phyloP scores from a whole-genome alignment of 2,113 vertebrate genomes.

The Bufo gargarizans region DNA sequence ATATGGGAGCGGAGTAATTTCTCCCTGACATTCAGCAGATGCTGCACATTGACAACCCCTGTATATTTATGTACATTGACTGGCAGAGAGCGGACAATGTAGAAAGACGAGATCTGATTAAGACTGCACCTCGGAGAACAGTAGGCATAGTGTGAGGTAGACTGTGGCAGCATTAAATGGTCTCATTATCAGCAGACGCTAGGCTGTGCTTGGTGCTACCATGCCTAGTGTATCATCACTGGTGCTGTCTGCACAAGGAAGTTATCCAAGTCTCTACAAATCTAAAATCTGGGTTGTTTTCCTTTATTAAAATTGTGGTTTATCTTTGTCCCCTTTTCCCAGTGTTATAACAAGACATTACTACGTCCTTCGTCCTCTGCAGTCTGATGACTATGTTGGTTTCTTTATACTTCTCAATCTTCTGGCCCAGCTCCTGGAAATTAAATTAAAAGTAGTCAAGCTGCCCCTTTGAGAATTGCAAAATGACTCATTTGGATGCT shows the following conservation, averaged over 20 bases:
- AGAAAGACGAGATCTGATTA: not conserved
- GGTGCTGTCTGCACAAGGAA: not conserved
- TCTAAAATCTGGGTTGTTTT: not conserved
- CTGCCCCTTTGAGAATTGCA: constrained; percentile 34
- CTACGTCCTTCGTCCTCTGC: constrained; percentile 14
- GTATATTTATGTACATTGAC: not conserved
- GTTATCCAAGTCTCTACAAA: not conserved
- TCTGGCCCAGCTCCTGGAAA: constrained; percentile 42
- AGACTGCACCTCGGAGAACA: not conserved
- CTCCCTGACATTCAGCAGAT: not conserved
- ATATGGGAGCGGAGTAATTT: not conserved
- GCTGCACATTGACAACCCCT: not conserved
- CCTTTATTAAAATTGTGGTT: not conserved
- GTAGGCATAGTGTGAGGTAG: not conserved
- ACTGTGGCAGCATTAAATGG: not conserved
- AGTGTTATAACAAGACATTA: not conserved
- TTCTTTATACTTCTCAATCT: constrained; percentile 30
- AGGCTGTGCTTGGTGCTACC: constrained; percentile 1
- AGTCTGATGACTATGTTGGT: constrained; percentile 5
- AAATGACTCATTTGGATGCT: constrained; percentile 36
- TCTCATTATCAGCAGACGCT: not conserved
- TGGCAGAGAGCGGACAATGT: not conserved
- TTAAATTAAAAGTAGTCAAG: constrained; percentile 54
- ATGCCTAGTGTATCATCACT: not conserved
- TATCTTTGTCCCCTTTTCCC: not conserved